Conservation (phyloP, 2,888 invertebrate species). For the Acanthoscelides obtectus region DNA sequence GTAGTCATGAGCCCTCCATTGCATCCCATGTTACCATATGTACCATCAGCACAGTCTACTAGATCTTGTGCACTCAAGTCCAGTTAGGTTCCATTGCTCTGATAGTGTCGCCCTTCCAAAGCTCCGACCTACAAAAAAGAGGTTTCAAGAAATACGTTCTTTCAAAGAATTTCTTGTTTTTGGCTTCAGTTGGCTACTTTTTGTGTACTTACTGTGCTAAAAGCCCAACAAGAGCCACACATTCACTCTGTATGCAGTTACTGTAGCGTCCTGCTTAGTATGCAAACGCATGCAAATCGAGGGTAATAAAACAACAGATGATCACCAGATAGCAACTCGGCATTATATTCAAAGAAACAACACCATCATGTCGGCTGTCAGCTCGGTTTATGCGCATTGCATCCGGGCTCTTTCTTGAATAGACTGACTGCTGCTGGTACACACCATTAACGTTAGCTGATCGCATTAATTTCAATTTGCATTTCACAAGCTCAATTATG, state of each 20-base stretch:
- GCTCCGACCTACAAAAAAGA: no score
- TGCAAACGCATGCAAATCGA: constrained; percentile 35
- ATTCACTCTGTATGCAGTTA: background rate
- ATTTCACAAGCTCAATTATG: background rate
- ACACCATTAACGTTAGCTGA: background rate
- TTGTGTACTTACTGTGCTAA: no score
- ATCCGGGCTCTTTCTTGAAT: background rate
- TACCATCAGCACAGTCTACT: no score
- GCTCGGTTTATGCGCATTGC: background rate
- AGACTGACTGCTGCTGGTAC: background rate
- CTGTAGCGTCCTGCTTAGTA: constrained; percentile 15
- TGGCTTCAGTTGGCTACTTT: no score
- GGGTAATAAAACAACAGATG: constrained; percentile 35
- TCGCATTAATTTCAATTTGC: background rate
- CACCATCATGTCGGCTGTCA: background rate
- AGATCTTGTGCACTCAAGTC: no score
- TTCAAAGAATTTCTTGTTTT: no score
- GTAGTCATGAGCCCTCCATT: no score
- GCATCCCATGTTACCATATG: no score
- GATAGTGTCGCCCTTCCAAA: no score
- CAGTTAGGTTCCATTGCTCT: no score
- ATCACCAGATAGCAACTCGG: constrained; percentile 19
- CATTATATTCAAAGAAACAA: constrained; percentile 7
- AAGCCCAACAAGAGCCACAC: background rate
- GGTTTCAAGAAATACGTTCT: no score